A percentile compares a stretch with the other conserved stretches of the same genome.
Evolutionary conservation across 2,113 vertebrate genomes (phyloP).

Genomic region (Gasterosteus aculeatus): DNA sequence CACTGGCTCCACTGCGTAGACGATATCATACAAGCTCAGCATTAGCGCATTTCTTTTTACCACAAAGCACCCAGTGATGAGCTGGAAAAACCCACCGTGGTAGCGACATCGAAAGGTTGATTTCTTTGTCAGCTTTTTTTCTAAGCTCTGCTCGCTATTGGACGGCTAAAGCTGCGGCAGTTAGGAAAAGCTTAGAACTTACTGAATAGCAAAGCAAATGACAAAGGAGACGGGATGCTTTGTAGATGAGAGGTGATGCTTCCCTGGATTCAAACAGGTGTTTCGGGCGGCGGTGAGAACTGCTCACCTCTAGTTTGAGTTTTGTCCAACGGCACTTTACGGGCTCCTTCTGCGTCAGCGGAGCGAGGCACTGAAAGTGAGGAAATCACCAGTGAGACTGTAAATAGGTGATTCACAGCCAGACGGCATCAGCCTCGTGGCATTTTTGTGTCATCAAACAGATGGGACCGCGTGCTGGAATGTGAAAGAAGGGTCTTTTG

Average conservation of each 20-base stretch:
- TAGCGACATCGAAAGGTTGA: neutral
- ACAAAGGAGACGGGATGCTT: neutral
- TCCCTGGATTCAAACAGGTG: constrained; percentile 17
- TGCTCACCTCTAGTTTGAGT: constrained; percentile 73
- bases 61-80: constrained; percentile 6
- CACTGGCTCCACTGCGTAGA: constrained; percentile 81
- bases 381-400: constrained; percentile 30
- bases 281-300: constrained; percentile 26
- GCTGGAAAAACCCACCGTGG: constrained; percentile 14
- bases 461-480: constrained; percentile 64
- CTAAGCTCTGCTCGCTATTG: neutral
- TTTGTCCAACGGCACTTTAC: constrained; percentile 66
- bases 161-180: constrained; percentile 12
- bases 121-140: neutral
- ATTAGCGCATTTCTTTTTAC: constrained; percentile 48
- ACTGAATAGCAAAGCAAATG: neutral
- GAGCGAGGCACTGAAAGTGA: constrained; percentile 70
- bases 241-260: neutral
- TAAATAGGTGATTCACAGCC: constrained; percentile 12
- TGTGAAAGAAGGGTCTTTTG: constrained; percentile 45
- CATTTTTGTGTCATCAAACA: constrained; percentile 49
- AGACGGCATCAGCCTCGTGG: neutral
- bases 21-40: constrained; percentile 71
- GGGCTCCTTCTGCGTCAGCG: constrained; percentile 67
- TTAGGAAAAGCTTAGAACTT: neutral